A percentile compares a stretch with the other conserved stretches of the same genome.
These are phyloP conservation scores for Eclectus roratus DNA, from an alignment of 2,113 vertebrate species.

Conservation along the genomic window DNA sequence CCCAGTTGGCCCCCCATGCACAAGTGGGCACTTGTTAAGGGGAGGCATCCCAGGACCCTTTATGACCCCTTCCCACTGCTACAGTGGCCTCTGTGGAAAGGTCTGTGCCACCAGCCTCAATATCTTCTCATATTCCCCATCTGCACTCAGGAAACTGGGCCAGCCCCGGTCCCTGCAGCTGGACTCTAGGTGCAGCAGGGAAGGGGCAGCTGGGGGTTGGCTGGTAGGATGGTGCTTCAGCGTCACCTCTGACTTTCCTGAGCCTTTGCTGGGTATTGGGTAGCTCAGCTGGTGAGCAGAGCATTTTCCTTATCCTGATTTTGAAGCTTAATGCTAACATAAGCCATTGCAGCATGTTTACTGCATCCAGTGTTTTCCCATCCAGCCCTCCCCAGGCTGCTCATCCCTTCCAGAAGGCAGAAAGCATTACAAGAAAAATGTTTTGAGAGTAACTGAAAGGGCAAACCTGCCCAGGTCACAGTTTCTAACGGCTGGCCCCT, in stretches of 20 bases:
- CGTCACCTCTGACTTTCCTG: neutral
- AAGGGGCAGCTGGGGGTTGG: neutral
- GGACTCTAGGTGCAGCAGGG: neutral
- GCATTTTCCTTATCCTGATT: neutral
- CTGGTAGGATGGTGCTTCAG: neutral
- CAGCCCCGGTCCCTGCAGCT: accelerated
- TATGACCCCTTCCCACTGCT: neutral
- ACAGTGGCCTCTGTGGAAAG: neutral
- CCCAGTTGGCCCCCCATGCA: accelerated
- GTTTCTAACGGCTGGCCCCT: neutral
- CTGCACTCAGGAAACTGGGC: neutral
- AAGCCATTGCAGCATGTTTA: neutral
- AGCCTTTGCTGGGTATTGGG: neutral
- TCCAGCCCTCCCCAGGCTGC: neutral
- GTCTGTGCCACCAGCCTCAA: accelerated
- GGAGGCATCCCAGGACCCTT: too few relatives aligned
- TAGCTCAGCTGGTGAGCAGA: neutral
- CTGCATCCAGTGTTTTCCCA: neutral
- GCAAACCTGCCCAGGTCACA: accelerated
- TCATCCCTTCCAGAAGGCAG: neutral
- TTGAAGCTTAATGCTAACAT: neutral
- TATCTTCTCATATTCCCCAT: neutral
- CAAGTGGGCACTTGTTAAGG: neutral
- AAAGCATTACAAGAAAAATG: neutral
- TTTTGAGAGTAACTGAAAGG: neutral